Conservation (phyloP, 2,888 invertebrate species). For the Sesia apiformis region DNA sequence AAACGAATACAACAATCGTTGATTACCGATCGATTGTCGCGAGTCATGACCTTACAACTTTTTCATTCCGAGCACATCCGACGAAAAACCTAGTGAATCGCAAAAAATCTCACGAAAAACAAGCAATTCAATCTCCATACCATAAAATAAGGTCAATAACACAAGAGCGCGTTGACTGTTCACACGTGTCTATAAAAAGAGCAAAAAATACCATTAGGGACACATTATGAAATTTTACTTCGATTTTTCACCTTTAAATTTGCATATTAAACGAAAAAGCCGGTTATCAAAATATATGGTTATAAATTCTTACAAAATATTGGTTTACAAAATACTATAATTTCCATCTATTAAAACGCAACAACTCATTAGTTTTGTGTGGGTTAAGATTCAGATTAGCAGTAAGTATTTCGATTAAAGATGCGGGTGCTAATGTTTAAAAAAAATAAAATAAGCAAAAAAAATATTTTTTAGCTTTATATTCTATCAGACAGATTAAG, state of each 20-base stretch:
- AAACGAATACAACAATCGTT: background rate
- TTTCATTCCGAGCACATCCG: slow-evolving; percentile 4
- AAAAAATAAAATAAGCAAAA: too few species aligned
- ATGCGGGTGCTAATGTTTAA: too few species aligned
- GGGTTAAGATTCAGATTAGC: too few species aligned
- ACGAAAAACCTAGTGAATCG: slow-evolving; percentile 2
- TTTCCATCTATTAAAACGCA: too few species aligned
- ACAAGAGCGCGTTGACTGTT: background rate
- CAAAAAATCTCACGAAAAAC: background rate
- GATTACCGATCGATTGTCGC: background rate
- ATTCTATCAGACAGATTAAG: too few species aligned
- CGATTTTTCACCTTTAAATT: background rate
- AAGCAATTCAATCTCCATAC: background rate
- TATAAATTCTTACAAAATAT: too few species aligned
- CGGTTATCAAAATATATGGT: too few species aligned
- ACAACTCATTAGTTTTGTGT: too few species aligned
- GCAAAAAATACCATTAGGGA: background rate
- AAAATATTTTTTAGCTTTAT: too few species aligned
- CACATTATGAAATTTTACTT: background rate
- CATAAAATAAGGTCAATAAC: background rate
- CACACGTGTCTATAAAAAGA: background rate
- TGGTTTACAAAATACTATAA: too few species aligned
- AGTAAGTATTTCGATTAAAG: too few species aligned
- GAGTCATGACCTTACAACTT: background rate
- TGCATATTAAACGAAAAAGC: background rate